A percentile compares a stretch with the other conserved stretches of the same genome.
Conservation (phyloP, 2,797 vertebrate genomes). For the Pangasius sanitwongsei region DNA sequence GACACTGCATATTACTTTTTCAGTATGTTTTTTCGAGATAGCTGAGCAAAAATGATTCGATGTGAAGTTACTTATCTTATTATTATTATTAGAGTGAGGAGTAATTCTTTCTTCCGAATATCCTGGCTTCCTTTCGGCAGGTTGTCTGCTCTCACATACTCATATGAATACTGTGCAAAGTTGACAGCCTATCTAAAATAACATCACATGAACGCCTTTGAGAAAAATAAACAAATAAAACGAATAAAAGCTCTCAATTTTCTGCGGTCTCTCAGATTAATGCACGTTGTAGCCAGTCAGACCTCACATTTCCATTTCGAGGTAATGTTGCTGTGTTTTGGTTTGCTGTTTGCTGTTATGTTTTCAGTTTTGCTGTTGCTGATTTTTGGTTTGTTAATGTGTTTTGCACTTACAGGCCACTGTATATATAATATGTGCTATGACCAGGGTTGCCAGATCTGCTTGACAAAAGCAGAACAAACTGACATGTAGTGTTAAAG, state of each 20-base stretch:
- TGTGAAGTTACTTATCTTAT: background rate
- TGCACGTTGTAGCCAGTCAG: background rate
- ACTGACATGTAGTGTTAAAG: background rate
- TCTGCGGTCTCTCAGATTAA: background rate
- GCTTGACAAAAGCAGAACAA: background rate
- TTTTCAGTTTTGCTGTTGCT: no score
- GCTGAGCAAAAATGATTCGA: background rate
- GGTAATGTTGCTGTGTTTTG: background rate
- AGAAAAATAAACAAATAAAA: background rate
- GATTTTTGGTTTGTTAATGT: background rate
- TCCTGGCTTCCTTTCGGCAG: background rate
- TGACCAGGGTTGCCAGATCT: background rate
- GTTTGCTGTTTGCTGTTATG: background rate
- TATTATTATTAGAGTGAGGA: background rate
- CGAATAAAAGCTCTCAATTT: background rate
- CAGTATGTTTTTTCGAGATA: background rate
- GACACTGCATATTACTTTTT: background rate
- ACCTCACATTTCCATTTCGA: background rate
- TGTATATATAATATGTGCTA: background rate
- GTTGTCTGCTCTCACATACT: background rate
- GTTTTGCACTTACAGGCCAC: background rate
- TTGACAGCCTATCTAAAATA: conserved; percentile 2
- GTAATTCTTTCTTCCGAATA: background rate
- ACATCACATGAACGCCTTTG: background rate
- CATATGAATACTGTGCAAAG: background rate